These are phyloP conservation scores for Syngnathus scovelli DNA, from an alignment of 2,113 vertebrate species.

Conservation along the genomic window DNA sequence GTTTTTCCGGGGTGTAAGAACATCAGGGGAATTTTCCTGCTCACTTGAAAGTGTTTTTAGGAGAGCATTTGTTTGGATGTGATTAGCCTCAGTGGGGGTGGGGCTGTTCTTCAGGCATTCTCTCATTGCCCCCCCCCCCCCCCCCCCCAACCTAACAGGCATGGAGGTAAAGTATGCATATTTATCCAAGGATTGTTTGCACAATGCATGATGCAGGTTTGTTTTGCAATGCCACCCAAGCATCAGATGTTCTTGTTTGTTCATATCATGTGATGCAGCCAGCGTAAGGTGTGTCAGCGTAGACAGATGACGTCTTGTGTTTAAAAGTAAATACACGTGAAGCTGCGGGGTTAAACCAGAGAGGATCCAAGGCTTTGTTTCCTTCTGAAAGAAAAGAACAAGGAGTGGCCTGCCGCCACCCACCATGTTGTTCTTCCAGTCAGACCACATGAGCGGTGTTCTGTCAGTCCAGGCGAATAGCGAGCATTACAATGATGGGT, in stretches of 20 bases:
- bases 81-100: conserved; percentile 2
- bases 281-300: conserved; percentile 14
- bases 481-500: background rate
- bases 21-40: conserved; percentile 29
- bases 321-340: background rate
- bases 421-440: conserved; percentile 35
- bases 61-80: conserved; percentile 46
- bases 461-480: conserved; percentile 8
- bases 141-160: background rate
- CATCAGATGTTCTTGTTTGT: conserved; percentile 45
- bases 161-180: background rate
- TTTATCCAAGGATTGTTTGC: background rate
- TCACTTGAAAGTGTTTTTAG: conserved; percentile 55
- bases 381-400: conserved; percentile 13
- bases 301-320: conserved; percentile 6
- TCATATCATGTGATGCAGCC: conserved; percentile 15
- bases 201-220: conserved; percentile 7
- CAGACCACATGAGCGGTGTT: conserved; percentile 22
- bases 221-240: conserved; percentile 31
- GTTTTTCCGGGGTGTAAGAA: conserved; percentile 31
- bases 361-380: conserved; percentile 26
- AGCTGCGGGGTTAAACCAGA: background rate
- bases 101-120: background rate
- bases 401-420: background rate
- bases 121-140: background rate